phyloP scores from a whole-genome alignment of 2,113 vertebrate genomes.

The Rynchops niger region DNA sequence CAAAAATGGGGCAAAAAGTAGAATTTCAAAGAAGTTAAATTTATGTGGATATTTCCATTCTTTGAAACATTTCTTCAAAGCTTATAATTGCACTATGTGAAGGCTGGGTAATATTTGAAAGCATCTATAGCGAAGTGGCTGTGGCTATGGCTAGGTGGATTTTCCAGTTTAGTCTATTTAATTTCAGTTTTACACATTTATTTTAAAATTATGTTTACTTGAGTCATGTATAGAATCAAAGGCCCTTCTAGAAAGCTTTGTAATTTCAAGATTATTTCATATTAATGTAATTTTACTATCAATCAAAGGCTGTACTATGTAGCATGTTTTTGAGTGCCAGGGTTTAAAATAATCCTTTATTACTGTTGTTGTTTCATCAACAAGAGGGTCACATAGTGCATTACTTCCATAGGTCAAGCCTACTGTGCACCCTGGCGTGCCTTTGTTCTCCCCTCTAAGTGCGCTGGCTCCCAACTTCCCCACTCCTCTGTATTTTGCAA shows the following conservation, averaged over 20 bases:
- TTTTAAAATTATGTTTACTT: slow-evolving; percentile 19
- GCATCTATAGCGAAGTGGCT: not conserved
- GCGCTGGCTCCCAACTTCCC: not conserved
- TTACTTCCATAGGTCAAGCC: slow-evolving; percentile 14
- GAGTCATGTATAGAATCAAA: slow-evolving; percentile 43
- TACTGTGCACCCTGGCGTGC: not conserved
- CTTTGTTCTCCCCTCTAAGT: slow-evolving; percentile 28
- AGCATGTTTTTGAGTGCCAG: not conserved
- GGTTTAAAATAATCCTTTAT: slow-evolving; percentile 44
- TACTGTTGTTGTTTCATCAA: slow-evolving; percentile 42
- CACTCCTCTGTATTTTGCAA: not conserved
- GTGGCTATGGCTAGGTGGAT: not conserved
- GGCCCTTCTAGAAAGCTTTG: slow-evolving; percentile 25
- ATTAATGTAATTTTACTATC: slow-evolving; percentile 54
- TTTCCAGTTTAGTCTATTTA: not conserved
- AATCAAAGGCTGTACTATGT: slow-evolving; percentile 31
- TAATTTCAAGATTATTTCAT: slow-evolving; percentile 56
- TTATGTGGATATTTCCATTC: not conserved
- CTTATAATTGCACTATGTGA: not conserved
- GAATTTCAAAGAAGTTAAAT: not conserved
- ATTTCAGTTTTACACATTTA: slow-evolving; percentile 8
- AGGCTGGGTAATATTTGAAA: not conserved
- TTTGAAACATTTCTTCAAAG: not conserved
- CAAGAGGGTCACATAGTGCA: not conserved
- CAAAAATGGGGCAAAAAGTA: not conserved